Conservation (phyloP, 2,888 invertebrate genomes). For the Stomorhina lunata region DNA sequence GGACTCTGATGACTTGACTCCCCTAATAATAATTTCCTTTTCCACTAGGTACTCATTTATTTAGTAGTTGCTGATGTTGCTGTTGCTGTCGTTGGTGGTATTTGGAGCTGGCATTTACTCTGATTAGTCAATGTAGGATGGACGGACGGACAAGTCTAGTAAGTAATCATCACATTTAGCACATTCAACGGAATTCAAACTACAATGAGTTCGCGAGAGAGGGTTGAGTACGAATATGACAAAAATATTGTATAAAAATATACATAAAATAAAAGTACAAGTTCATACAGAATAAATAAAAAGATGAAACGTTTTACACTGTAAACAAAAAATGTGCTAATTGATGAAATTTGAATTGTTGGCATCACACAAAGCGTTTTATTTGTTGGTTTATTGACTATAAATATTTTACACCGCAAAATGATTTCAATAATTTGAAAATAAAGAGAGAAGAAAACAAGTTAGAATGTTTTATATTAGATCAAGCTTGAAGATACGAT, state of each 20-base stretch:
- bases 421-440: too few relatives aligned
- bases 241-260: too few relatives aligned
- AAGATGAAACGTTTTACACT: constrained; percentile 28
- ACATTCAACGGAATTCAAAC: constrained; percentile 7
- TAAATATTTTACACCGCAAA: too few relatives aligned
- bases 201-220: constrained; percentile 23
- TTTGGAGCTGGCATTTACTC: constrained; percentile 8
- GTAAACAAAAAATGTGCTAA: constrained; percentile 50
- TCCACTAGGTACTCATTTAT: neutral
- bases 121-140: constrained; percentile 55
- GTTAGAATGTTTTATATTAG: too few relatives aligned
- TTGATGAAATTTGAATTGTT: constrained; percentile 24
- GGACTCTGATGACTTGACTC: constrained; percentile 1
- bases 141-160: too few relatives aligned
- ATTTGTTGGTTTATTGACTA: neutral
- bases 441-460: too few relatives aligned
- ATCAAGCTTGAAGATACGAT: too few relatives aligned
- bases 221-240: constrained; percentile 31
- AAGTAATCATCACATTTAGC: constrained; percentile 40
- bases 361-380: neutral
- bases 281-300: neutral
- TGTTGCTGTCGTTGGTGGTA: neutral
- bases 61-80: neutral
- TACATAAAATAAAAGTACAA: too few relatives aligned
- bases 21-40: constrained; percentile 28